Percentiles rank a stretch among this genome's conserved stretches.
Evolutionary conservation across 2,888 invertebrate species (phyloP).

Genomic region (Chrysotoxum bicinctum): DNA sequence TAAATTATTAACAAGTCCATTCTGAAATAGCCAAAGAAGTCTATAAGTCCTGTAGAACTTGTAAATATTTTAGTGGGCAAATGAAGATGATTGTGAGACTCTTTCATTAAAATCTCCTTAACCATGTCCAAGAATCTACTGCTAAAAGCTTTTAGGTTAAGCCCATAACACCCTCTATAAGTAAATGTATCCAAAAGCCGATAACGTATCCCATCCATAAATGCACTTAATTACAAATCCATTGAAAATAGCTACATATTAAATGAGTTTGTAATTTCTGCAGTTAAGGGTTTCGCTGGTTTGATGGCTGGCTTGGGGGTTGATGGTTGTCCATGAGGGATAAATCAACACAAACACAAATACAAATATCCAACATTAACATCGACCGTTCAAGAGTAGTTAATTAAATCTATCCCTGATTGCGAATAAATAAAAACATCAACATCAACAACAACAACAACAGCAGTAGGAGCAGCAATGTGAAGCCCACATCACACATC

Average conservation of each 20-base stretch:
- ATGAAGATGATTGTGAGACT: background rate
- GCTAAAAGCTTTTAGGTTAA: background rate
- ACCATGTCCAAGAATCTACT: background rate
- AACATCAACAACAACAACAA: constrained; percentile 8
- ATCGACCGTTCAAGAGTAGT: constrained; percentile 59
- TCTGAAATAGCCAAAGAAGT: background rate
- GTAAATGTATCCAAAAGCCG: constrained; percentile 1
- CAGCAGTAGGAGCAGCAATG: too few relatives aligned
- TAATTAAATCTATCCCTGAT: constrained; percentile 72
- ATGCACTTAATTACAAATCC: constrained; percentile 69
- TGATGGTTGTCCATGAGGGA: constrained; percentile 19
- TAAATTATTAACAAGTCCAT: background rate
- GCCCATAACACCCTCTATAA: constrained; percentile 10
- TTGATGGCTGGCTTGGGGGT: background rate
- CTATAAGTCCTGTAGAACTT: background rate
- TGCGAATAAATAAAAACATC: constrained; percentile 62
- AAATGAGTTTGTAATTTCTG: constrained; percentile 61
- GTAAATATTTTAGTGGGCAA: background rate
- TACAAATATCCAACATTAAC: constrained; percentile 14
- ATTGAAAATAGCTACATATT: constrained; percentile 67
- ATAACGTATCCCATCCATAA: constrained; percentile 47
- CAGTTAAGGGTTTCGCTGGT: background rate
- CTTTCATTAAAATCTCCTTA: background rate
- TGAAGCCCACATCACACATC: constrained; percentile 3
- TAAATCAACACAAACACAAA: constrained; percentile 31